A percentile compares a stretch with the other conserved stretches of the same genome.
Conservation (phyloP, 2,113 vertebrate genomes). For the Columba livia region DNA sequence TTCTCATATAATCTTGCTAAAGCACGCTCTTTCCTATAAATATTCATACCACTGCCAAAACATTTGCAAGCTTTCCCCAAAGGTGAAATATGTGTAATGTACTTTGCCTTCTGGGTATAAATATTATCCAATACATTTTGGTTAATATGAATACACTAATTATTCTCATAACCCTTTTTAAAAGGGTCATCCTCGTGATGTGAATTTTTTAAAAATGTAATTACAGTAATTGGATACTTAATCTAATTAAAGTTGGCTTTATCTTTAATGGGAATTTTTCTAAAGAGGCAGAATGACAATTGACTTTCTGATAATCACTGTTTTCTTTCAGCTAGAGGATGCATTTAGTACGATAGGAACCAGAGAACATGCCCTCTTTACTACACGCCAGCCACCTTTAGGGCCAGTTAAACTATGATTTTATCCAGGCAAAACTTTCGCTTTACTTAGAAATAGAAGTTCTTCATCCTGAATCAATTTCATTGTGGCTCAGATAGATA, state of each 20-base stretch:
- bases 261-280: slow-evolving; percentile 86
- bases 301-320: slow-evolving; percentile 82
- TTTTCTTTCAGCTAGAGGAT: slow-evolving; percentile 76
- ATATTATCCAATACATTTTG: slow-evolving; percentile 86
- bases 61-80: slow-evolving; percentile 82
- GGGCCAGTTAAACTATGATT: slow-evolving; percentile 1
- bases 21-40: slow-evolving; percentile 81
- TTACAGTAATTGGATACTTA: slow-evolving; percentile 89
- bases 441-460: not conserved
- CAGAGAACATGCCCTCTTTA: slow-evolving; percentile 23
- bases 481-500: not conserved
- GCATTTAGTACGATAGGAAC: slow-evolving; percentile 60
- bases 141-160: slow-evolving; percentile 87
- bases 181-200: slow-evolving; percentile 85
- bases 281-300: slow-evolving; percentile 83
- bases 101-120: slow-evolving; percentile 85
- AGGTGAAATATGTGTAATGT: slow-evolving; percentile 84
- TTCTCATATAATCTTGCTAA: slow-evolving; percentile 83
- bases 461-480: not conserved
- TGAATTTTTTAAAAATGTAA: slow-evolving; percentile 83
- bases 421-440: slow-evolving; percentile 26
- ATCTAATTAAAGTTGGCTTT: slow-evolving; percentile 88
- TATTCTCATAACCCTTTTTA: slow-evolving; percentile 84
- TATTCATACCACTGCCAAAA: slow-evolving; percentile 84
- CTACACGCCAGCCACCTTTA: slow-evolving; percentile 2